Evolutionary conservation across 2,113 vertebrate genomes (phyloP), one percentile per base, ranked within the genome.

Genomic region (Oreochromis niloticus): DNA sequence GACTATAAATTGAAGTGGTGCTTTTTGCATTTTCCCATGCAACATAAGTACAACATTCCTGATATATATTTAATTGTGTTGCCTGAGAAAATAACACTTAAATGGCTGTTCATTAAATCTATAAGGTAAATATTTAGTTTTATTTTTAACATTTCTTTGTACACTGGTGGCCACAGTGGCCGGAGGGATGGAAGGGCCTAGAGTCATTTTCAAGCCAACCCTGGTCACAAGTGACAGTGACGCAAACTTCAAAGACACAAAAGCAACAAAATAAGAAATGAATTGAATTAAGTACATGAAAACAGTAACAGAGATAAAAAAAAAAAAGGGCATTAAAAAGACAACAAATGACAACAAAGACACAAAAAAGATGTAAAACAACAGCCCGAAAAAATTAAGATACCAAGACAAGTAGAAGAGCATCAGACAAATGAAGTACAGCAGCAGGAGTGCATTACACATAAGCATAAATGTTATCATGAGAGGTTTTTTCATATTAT

Each of bases 121-220:
- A 7, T 36, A 36, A 36, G 32, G 34, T 36, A 61, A 13, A 30
- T 7, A 14, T 34, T 63, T 48, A 48, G 48, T 52, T 52, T 19
- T 52, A 8, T 52, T 52, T 19, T 50, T 50, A 4, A 9, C 9
- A 8, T 52, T 73, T 73, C 39, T 73, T 71, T 43, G n/a, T 24
- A 2, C 39, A 43, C 66, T 43, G 66, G n/a, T 0, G 66, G 66
- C 2, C 0, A 41, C 34, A 41, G 63, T 22, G 7, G 12, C 7
- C 0, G 2, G n/a, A 43, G 3, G 0, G 24, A 16, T 73, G 39
- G n/a, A 46, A 73, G 66, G 0, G 22, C 13, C 66, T 9, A 8
- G 41, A 17, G 36, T 24, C n/a, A 3, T 57, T 24, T 73, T 46
- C 6, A 46, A 43, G 13, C 7, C n/a, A 43, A 22, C 36, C 36